Evolutionary conservation across 2,888 invertebrate species (phyloP), one percentile per base, ranked within the genome.

Genomic region (Philereme vetulata): DNA sequence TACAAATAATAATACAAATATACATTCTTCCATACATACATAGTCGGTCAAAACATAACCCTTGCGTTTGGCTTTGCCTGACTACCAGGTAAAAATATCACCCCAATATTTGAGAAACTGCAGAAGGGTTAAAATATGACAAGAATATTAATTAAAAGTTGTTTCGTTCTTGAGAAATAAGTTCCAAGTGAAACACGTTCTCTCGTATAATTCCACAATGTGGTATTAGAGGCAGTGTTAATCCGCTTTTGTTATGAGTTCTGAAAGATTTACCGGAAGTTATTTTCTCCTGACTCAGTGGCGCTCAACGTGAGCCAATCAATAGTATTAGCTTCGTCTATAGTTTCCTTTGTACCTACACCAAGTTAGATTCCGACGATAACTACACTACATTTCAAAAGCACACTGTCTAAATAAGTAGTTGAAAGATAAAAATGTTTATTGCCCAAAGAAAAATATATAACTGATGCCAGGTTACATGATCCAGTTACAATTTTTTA

Each of bases 211-310:
- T 77, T 68, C 76, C 72, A 75, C 80, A 78, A 77, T 81, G 78
- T 85, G 80, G 83, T 85, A 83, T 84, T 85, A 82, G 77, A 77
- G 80, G 71, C 73, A 66, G 71, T 78, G 80, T 77, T 85, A 82
- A 86, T 84, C 85, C 80, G 72, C 82, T 75, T 84, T 86, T 86
- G 85, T 88, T 83, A 80, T 78, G 80, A 82, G 81, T 80, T 80
- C 76, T 77, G 72, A 80, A 76, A 78, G 83, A 82, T 85, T 84
- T 82, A 81, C 76, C 68, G 67, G 72, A 77, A 68, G 72, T 78
- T 76, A 77, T 76, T 78, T 81, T 80, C 77, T 77, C 76, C 67
- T 65, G 64, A 65, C 67, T 79, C 77, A 78, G 77, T 80, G 72
- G 72, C 72, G 62, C 56, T 72, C 67, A 67, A 68, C 66, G 67